Percentiles rank a stretch among this genome's conserved stretches.
Evolutionary conservation across 2,113 vertebrate genomes (phyloP).

Genomic region (Rhipidura dahli): DNA sequence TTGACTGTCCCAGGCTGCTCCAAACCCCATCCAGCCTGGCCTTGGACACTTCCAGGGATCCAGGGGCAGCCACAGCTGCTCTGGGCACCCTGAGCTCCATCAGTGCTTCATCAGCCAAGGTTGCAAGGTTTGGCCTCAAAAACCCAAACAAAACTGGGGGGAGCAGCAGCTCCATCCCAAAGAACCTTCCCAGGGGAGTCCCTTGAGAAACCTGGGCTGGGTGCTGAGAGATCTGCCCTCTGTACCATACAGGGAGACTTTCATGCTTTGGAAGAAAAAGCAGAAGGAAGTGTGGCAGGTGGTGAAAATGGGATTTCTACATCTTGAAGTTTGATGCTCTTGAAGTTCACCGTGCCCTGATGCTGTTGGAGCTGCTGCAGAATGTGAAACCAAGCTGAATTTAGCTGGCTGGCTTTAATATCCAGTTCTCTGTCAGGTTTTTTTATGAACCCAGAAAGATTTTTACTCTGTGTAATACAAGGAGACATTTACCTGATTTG

Average conservation of each 20-base stretch:
- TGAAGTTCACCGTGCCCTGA: background rate
- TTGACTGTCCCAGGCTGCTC: accelerated
- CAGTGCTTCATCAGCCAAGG: background rate
- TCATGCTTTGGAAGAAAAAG: background rate
- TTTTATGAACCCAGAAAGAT: background rate
- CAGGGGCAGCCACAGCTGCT: background rate
- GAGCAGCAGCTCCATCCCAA: background rate
- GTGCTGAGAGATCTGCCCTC: background rate
- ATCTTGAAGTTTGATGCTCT: background rate
- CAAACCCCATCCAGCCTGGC: background rate
- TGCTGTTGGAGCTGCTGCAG: background rate
- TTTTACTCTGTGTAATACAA: background rate
- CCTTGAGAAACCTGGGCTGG: background rate
- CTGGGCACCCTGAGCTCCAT: background rate
- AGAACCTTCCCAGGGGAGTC: background rate
- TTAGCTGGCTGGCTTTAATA: background rate
- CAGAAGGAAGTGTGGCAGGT: background rate
- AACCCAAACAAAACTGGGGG: background rate
- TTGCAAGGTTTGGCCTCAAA: background rate
- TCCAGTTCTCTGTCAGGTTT: background rate
- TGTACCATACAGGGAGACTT: background rate
- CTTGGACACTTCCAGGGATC: background rate
- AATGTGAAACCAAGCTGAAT: background rate
- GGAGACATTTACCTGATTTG: conserved; percentile 26
- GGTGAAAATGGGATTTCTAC: background rate